Base-by-base conservation (phyloP, 2,113 vertebrate species). In the Cacatua alba region DNA sequence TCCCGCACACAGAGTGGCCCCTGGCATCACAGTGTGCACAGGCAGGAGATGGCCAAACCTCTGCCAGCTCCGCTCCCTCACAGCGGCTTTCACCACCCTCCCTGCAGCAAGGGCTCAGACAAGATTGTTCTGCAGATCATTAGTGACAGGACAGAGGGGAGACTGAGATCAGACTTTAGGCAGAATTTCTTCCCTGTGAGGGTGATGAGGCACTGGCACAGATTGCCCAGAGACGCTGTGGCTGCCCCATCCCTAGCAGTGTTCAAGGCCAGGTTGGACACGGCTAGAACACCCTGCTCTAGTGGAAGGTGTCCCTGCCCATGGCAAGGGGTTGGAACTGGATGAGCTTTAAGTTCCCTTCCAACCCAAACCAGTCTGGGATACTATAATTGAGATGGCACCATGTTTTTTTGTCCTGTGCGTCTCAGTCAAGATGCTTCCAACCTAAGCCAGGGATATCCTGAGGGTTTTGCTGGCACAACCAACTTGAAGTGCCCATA, bases 1-100 rank as follows among this genome's bases (percentile, higher is more conserved):
- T 23, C 17, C 28, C 37, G 5, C 10, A 8, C 16, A 9, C 1
- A 2, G 0, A 1, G 52, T 12, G 14, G 17, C 24, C 52, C 2
- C 3, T 5, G 2, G 35, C 53, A 81, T 2, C 12, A 13, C 15
- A 8, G 33, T 2, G 1, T 1, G 5, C 16, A 10, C 13, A 23
- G 49, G 28, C 17, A 43, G 64, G 65, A 68, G 39, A 13, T 4
- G 14, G 43, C 41, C 41, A 33, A 72, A 37, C 26, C 15, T 16
- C 62, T 11, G 18, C 53, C 39, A 67, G 33, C 6, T 39, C 51
- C 1, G 0, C 29, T 83, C 31, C 41, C 23, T 44, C 8, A 19
- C n/a, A 2, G 2, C 0, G 0, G 25, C 43, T 20, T 43, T 28
- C 57, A 25, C 28, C 44, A 16, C 37, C n/a, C 15, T 64, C 12